Evolutionary conservation across 2,113 vertebrate species (phyloP).

Genomic region (Aegithalos caudatus): DNA sequence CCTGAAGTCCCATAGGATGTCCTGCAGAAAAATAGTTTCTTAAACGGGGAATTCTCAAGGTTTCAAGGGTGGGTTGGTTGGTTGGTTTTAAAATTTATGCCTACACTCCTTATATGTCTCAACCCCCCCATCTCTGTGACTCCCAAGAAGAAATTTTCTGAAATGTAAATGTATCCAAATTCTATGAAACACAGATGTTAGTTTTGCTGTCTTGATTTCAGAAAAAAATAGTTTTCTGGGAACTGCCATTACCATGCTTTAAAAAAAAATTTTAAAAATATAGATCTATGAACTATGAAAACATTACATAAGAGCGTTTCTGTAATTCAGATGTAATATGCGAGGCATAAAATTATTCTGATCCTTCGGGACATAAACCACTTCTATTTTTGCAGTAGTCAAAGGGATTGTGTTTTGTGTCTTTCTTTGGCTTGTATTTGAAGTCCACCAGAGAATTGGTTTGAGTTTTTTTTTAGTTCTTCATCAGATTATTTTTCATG

Average conservation of each 20-base stretch:
- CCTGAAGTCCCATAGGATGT: not conserved
- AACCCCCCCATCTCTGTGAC: no score
- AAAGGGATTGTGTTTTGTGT: not conserved
- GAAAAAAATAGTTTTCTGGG: not conserved
- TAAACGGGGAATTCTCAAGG: not conserved
- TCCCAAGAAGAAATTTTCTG: not conserved
- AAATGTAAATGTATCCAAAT: not conserved
- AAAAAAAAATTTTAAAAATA: not conserved
- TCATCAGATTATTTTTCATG: not conserved
- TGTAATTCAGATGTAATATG: not conserved
- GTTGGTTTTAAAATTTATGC: not conserved
- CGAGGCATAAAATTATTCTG: not conserved
- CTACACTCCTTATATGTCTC: rapidly evolving
- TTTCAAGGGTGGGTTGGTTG: not conserved
- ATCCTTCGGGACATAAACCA: constrained; percentile 12
- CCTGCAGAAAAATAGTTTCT: not conserved
- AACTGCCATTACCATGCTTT: not conserved
- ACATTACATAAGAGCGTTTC: constrained; percentile 34
- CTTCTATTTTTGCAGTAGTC: not conserved
- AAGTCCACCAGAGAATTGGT: not conserved
- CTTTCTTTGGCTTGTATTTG: not conserved
- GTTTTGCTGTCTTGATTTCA: not conserved
- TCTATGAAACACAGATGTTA: not conserved
- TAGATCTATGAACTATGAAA: constrained; percentile 9
- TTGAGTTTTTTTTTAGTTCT: not conserved